Conservation (phyloP, 2,797 vertebrate genomes). For the Heteromormyrus szaboi region DNA sequence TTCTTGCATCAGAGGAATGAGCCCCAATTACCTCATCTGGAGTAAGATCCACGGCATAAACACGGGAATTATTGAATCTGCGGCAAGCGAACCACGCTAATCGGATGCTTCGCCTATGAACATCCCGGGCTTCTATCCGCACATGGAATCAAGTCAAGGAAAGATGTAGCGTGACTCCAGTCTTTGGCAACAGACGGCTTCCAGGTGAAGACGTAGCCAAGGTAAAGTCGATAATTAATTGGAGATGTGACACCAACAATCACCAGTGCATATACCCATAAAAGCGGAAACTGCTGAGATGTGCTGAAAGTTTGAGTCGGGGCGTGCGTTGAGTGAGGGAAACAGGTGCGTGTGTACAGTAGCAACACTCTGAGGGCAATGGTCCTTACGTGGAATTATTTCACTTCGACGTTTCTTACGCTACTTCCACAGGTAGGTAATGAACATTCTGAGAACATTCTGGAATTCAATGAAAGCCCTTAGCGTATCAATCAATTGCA, state of each 20-base stretch:
- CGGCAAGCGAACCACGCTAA: not conserved
- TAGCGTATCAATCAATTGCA: not conserved
- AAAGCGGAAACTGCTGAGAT: constrained; percentile 22
- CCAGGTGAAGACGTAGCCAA: constrained; percentile 29
- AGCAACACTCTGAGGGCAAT: not conserved
- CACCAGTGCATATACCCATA: constrained; percentile 18
- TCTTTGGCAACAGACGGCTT: constrained; percentile 26
- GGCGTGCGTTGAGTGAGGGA: constrained; percentile 26
- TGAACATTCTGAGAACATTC: not conserved
- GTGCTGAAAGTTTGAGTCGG: constrained; percentile 24
- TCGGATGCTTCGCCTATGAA: not conserved
- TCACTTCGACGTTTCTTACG: not conserved
- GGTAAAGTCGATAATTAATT: constrained; percentile 39
- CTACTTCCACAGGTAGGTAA: not conserved
- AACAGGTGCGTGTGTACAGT: constrained; percentile 30
- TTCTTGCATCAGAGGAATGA: constrained; percentile 39
- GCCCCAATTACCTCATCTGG: constrained; percentile 29
- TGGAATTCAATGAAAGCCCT: not conserved
- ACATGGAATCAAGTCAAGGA: not conserved
- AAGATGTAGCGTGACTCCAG: constrained; percentile 1
- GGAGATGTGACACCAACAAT: constrained; percentile 32
- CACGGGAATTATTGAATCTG: not conserved
- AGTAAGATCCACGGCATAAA: not conserved
- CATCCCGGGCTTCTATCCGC: not conserved
- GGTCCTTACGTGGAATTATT: not conserved